These are phyloP conservation scores for Chelmon rostratus DNA, from an alignment of 2,797 vertebrate species.

Conservation along the genomic window DNA sequence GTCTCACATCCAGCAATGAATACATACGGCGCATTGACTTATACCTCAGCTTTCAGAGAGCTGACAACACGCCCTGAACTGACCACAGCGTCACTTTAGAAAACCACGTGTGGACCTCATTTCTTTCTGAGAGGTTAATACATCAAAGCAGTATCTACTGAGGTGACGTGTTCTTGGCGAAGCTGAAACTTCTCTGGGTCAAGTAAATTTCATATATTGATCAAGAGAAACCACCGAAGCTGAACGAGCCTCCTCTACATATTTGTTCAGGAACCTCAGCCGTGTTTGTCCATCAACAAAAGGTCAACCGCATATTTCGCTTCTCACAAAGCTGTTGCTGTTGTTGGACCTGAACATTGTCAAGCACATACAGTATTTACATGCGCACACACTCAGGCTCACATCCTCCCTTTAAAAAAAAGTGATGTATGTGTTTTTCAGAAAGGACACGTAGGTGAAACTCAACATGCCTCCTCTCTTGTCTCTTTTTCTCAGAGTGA, in stretches of 20 bases:
- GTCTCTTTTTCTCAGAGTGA: conserved; percentile 65
- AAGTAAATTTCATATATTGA: conserved; percentile 48
- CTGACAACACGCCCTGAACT: conserved; percentile 37
- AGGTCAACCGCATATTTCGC: conserved; percentile 65
- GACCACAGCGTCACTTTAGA: conserved; percentile 12
- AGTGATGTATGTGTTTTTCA: conserved; percentile 79
- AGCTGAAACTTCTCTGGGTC: conserved; percentile 4
- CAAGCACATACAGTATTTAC: conserved; percentile 30
- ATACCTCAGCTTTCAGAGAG: conserved; percentile 29
- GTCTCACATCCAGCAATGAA: conserved; percentile 20
- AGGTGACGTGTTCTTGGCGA: conserved; percentile 59
- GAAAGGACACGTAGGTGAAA: conserved; percentile 75
- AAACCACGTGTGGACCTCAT: conserved; percentile 47
- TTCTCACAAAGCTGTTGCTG: conserved; percentile 59
- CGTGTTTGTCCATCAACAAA: conserved; percentile 72
- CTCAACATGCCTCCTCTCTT: conserved; percentile 76
- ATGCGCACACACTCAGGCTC: conserved; percentile 20
- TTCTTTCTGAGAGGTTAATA: conserved; percentile 29
- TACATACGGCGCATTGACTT: conserved; percentile 1
- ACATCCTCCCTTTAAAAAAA: conserved; percentile 56
- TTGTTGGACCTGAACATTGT: conserved; percentile 15
- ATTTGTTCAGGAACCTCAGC: conserved; percentile 65
- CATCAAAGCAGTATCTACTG: conserved; percentile 38
- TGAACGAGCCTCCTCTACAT: conserved; percentile 44
- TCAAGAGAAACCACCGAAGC: conserved; percentile 48